These are phyloP conservation scores for Acromyrmex echinatior DNA, from an alignment of 1,140 invertebrate genomes.

Conservation along the genomic window DNA sequence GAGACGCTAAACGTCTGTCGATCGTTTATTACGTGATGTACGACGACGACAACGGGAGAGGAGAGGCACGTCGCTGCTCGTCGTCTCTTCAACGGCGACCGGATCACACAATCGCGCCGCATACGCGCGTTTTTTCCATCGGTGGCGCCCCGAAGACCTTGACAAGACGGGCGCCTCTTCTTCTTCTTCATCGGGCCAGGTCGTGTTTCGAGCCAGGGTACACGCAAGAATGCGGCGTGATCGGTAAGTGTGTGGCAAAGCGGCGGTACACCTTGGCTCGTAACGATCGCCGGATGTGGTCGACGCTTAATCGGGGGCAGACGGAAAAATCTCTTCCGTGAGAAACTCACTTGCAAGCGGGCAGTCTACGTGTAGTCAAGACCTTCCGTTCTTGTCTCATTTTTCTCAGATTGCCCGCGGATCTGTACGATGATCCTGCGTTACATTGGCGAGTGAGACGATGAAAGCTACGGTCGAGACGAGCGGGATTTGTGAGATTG, in stretches of 20 bases:
- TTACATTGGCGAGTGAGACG: neutral
- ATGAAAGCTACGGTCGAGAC: neutral
- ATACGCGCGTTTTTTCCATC: constrained; percentile 74
- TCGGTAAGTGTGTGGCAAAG: constrained; percentile 71
- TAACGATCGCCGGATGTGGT: constrained; percentile 86
- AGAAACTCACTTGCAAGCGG: constrained; percentile 78
- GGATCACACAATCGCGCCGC: constrained; percentile 68
- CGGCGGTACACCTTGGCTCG: constrained; percentile 79
- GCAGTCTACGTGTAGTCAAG: neutral
- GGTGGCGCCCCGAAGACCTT: constrained; percentile 80
- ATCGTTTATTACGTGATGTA: constrained; percentile 68
- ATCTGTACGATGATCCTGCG: constrained; percentile 5
- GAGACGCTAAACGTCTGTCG: constrained; percentile 60
- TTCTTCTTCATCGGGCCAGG: constrained; percentile 70
- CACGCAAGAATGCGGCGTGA: constrained; percentile 82
- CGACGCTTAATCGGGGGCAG: constrained; percentile 83
- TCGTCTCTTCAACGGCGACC: constrained; percentile 27
- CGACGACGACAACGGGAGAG: constrained; percentile 19
- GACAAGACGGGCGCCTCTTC: constrained; percentile 79
- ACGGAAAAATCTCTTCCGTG: constrained; percentile 86
- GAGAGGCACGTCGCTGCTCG: neutral
- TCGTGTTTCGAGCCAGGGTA: constrained; percentile 77
- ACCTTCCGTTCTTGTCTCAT: constrained; percentile 41
- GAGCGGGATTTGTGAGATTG: neutral
- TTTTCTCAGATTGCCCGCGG: constrained; percentile 34